Conservation (phyloP, 1,140 invertebrate species). For the Caerostris extrusa region DNA sequence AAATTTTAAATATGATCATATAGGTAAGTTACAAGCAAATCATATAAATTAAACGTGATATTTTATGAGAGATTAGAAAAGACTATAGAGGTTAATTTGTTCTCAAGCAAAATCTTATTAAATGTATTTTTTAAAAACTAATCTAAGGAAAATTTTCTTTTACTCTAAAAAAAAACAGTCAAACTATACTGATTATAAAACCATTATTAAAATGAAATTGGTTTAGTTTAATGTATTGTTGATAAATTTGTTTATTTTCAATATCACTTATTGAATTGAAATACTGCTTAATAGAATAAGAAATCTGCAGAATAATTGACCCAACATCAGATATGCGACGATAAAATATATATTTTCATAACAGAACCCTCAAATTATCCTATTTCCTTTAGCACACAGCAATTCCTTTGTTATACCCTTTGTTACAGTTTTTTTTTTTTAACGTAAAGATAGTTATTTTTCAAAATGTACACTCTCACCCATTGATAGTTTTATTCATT, state of each 20-base stretch:
- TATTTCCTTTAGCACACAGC: not conserved
- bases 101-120: no score
- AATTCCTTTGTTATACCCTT: not conserved
- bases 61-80: no score
- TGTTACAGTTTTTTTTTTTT: not conserved
- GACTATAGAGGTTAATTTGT: no score
- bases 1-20: no score
- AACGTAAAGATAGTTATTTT: not conserved
- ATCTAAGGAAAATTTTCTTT: no score
- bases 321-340: not conserved
- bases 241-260: not conserved
- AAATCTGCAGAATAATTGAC: not conserved
- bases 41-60: no score
- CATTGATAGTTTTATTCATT: not conserved
- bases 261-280: not conserved
- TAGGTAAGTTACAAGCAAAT: no score
- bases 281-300: not conserved
- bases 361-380: not conserved
- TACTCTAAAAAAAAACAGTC: no score
- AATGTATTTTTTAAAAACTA: no score
- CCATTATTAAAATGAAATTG: no score
- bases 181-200: no score
- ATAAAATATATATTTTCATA: not conserved
- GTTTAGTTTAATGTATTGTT: no score
- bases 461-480: not conserved